These are phyloP conservation scores for Tuta absoluta DNA, from an alignment of 2,888 invertebrate genomes.

Conservation along the genomic window DNA sequence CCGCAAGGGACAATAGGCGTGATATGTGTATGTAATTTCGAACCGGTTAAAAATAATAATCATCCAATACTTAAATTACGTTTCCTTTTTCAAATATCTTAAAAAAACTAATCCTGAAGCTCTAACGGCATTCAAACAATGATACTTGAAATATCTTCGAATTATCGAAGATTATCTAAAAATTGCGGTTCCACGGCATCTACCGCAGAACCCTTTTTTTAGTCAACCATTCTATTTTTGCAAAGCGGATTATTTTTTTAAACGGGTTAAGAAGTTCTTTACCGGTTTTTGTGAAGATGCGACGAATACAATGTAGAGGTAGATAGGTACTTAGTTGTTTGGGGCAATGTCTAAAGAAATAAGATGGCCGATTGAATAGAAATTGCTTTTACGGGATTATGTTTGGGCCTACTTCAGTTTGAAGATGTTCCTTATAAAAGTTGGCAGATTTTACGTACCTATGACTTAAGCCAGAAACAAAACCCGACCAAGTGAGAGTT, in stretches of 20 bases:
- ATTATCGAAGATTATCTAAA: constrained; percentile 59
- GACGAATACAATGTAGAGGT: constrained; percentile 29
- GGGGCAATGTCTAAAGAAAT: constrained; percentile 28
- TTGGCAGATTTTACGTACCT: constrained; percentile 15
- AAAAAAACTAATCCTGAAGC: not conserved
- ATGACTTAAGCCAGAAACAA: not conserved
- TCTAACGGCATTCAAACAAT: constrained; percentile 35
- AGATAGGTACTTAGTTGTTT: constrained; percentile 33
- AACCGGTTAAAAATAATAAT: no score
- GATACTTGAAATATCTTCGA: constrained; percentile 43
- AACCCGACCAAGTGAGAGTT: no score
- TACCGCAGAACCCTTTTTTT: constrained; percentile 63
- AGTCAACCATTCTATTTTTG: constrained; percentile 55
- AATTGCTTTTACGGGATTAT: constrained; percentile 23
- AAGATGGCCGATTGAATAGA: constrained; percentile 20
- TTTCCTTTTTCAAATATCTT: not conserved
- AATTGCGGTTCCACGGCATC: constrained; percentile 58
- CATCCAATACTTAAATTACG: not conserved
- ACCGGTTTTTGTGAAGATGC: constrained; percentile 43
- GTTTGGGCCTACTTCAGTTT: constrained; percentile 34
- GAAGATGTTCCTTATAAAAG: constrained; percentile 13
- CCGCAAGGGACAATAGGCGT: no score
- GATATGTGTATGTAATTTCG: no score
- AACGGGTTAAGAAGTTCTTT: constrained; percentile 64
- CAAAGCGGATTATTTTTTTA: constrained; percentile 75